Conservation (phyloP, 2,797 vertebrate species). For the Phalloptychus januarius region DNA sequence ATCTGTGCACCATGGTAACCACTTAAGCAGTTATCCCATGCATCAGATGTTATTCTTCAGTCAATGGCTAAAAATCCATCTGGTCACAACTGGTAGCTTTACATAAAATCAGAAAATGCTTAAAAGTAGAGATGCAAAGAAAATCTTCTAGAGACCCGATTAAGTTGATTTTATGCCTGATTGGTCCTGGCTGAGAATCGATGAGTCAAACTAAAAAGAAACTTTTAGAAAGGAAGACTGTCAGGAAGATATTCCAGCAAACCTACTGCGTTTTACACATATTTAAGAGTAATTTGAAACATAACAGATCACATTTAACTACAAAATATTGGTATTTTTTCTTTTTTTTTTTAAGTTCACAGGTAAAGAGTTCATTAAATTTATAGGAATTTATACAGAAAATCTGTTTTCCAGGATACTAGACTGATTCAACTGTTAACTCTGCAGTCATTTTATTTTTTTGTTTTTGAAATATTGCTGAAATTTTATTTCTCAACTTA, state of each 20-base stretch:
- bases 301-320: background rate
- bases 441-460: background rate
- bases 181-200: background rate
- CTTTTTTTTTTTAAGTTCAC: background rate
- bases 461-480: background rate
- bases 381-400: background rate
- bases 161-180: background rate
- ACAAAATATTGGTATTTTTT: background rate
- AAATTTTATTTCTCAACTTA: background rate
- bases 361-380: background rate
- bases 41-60: conserved; percentile 10
- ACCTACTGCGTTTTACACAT: background rate
- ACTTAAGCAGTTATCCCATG: conserved; percentile 17
- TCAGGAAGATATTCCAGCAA: background rate
- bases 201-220: background rate
- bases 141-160: background rate
- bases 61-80: background rate
- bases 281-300: background rate
- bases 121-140: background rate
- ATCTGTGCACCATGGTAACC: conserved; percentile 27
- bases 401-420: no score
- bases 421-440: background rate
- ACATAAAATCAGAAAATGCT: background rate
- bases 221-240: background rate
- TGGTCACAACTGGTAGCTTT: conserved; percentile 5